phyloP scores from a whole-genome alignment of 2,888 invertebrate genomes.

The Lasioglossum calceatum region DNA sequence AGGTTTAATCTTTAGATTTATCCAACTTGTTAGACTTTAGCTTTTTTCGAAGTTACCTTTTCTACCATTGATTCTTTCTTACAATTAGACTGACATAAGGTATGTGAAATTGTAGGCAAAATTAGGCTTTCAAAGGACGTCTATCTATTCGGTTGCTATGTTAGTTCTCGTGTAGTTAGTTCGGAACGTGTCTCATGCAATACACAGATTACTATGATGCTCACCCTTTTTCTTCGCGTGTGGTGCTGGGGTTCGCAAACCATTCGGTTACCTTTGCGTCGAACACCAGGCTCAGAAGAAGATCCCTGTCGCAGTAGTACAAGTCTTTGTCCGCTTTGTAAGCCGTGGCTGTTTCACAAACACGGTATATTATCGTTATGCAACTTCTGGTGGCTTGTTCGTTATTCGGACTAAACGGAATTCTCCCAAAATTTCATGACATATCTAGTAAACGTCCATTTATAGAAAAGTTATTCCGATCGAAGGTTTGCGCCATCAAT shows the following conservation, averaged over 20 bases:
- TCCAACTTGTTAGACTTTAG: not conserved
- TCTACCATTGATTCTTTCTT: not conserved
- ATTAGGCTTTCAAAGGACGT: not conserved
- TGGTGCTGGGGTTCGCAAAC: constrained; percentile 92
- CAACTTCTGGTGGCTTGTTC: too few relatives aligned
- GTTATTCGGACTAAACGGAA: too few relatives aligned
- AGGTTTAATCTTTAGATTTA: not conserved
- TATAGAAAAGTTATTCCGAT: not conserved
- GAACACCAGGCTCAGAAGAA: constrained; percentile 93
- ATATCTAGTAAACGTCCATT: not conserved
- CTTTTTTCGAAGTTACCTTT: not conserved
- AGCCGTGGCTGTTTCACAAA: constrained; percentile 51
- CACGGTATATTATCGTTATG: not conserved
- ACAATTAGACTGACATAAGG: not conserved
- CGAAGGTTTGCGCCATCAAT: too few relatives aligned
- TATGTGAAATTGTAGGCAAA: not conserved
- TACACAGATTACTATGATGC: constrained; percentile 71
- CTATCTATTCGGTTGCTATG: not conserved
- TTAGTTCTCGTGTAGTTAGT: not conserved
- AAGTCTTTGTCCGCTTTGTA: constrained; percentile 68
- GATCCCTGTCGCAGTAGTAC: constrained; percentile 91
- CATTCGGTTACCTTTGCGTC: constrained; percentile 95
- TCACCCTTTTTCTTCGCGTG: constrained; percentile 90
- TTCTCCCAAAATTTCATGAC: too few relatives aligned
- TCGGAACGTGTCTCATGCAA: not conserved